Conservation (phyloP, 2,797 vertebrate genomes). For the Falco cherrug region DNA sequence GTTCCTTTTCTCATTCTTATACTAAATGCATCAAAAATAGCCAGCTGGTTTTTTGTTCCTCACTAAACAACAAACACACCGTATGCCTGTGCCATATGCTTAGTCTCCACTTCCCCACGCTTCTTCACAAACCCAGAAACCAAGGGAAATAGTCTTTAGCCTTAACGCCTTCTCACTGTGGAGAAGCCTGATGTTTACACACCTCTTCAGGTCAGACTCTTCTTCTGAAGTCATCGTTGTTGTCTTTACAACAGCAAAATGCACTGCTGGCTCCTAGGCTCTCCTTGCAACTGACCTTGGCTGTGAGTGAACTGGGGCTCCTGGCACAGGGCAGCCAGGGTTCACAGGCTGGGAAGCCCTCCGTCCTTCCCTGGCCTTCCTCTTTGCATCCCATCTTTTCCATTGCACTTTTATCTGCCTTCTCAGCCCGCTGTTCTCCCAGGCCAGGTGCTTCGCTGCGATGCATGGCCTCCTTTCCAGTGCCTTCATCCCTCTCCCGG, state of each 20-base stretch:
- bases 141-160: background rate
- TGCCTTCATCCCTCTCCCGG: background rate
- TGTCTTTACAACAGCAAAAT: background rate
- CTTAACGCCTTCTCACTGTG: background rate
- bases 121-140: conserved; percentile 1
- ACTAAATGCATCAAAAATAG: background rate
- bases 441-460: background rate
- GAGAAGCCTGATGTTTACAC: background rate
- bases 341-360: background rate
- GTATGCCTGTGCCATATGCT: background rate
- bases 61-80: background rate
- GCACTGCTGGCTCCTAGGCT: background rate
- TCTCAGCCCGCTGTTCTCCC: background rate
- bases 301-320: background rate
- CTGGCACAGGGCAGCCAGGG: fast-evolving
- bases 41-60: background rate
- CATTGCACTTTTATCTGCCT: background rate
- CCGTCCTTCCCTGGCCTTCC: background rate
- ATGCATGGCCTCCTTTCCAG: background rate
- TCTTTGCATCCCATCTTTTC: background rate
- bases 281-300: background rate
- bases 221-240: background rate
- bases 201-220: background rate
- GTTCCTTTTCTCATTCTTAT: background rate
- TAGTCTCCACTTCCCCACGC: background rate